Percentiles rank a stretch among this genome's conserved stretches.
Evolutionary conservation across 1,140 invertebrate species (phyloP).

Genomic region (Marisa cornuarietis): DNA sequence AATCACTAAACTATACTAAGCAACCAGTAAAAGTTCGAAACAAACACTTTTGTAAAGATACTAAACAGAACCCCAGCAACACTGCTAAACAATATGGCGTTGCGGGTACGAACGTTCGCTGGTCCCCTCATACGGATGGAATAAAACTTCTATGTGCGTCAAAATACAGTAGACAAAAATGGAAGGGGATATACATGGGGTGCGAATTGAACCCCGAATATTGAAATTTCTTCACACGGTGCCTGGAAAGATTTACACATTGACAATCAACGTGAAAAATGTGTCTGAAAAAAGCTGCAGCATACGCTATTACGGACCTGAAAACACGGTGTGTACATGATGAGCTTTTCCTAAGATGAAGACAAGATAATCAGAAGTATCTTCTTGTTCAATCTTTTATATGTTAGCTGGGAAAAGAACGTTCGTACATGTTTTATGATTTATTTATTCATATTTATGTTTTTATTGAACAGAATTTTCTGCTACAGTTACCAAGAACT

Average conservation of each 20-base stretch:
- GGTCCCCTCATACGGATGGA: too few species aligned
- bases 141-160: too few species aligned
- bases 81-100: slow-evolving; percentile 54
- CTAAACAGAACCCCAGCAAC: slow-evolving; percentile 36
- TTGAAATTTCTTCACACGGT: slow-evolving; percentile 60
- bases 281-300: slow-evolving; percentile 58
- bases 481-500: too few species aligned
- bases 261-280: slow-evolving; percentile 61
- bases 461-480: too few species aligned
- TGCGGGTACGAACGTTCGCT: too few species aligned
- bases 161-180: slow-evolving; percentile 32
- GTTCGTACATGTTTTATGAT: neutral
- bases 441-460: too few species aligned
- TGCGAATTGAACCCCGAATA: slow-evolving; percentile 57
- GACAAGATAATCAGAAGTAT: neutral
- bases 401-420: neutral
- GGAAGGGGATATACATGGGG: slow-evolving; percentile 60
- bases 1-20: neutral
- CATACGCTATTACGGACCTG: slow-evolving; percentile 61
- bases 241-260: slow-evolving; percentile 46
- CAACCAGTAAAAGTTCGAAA: slow-evolving; percentile 13
- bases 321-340: slow-evolving; percentile 53
- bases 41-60: slow-evolving; percentile 3
- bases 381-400: neutral
- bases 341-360: neutral